These are phyloP conservation scores for Pecten maximus DNA, from an alignment of 2,888 invertebrate genomes.

Conservation along the genomic window DNA sequence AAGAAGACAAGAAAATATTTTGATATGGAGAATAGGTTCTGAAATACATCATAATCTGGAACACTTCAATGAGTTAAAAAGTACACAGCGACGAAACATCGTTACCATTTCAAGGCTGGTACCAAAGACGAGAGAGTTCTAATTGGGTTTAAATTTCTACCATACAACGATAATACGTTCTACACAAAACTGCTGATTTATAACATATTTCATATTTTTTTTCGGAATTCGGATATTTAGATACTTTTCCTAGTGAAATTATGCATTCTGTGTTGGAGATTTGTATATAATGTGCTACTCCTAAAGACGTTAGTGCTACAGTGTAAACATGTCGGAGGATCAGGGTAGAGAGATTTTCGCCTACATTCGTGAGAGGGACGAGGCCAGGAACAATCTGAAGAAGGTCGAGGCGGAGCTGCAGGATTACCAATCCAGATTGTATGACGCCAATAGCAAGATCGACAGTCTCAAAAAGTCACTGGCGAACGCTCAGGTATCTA, in stretches of 20 bases:
- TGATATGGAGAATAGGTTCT: neutral
- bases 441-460: conserved; percentile 57
- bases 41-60: neutral
- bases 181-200: neutral
- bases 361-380: conserved; percentile 62
- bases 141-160: neutral
- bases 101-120: neutral
- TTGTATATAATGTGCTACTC: conserved; percentile 5
- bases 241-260: neutral
- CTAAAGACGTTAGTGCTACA: neutral
- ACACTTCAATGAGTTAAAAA: neutral
- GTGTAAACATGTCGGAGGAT: conserved; percentile 31
- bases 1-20: conserved; percentile 3
- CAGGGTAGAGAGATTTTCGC: conserved; percentile 57
- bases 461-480: conserved; percentile 54
- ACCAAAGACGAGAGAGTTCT: neutral
- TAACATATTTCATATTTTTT: neutral
- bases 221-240: neutral
- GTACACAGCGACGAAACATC: neutral
- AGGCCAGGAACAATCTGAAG: conserved; percentile 55
- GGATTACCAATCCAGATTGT: conserved; percentile 60
- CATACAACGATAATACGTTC: neutral
- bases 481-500: neutral
- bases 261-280: neutral
- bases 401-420: conserved; percentile 53